Base-by-base conservation (phyloP, 2,888 invertebrate species). In the Norana najaformis region DNA sequence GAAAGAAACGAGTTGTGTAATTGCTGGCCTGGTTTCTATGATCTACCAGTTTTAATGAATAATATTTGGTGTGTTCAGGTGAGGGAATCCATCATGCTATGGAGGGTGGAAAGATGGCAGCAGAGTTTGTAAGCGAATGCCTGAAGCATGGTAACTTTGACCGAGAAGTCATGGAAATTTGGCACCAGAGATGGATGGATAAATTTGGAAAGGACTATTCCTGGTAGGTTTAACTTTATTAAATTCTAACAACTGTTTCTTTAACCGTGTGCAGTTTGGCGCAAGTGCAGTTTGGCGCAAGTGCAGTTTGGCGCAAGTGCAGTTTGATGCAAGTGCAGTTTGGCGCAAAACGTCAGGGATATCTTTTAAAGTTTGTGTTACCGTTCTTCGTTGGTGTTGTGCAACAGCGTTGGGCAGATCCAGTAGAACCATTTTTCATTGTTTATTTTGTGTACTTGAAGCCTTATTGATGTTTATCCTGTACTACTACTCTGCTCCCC, bases 71-170 rank as follows among this genome's bases (percentile, higher is more conserved):
- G 8, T 69, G 30, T n/a, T n/a, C 47, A 93, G 93, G 94, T 38
- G 94, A 94, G 90, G 94, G 94, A 8, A 94, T 94, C 39, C 93
- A 94, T 90, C 93, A 93, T 91, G 94, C 94, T 14, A 94, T 93
- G 93, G 93, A 94, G 47, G 93, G 93, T 38, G 94, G 94, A 5
- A 93, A 94, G 91, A 92, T 94, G 89, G 93, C 93, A 0, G 93
- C 93, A 30, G 37, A 92, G 89, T 94, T 94, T 90, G 91, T 94
- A 35, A 91, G 92, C 89, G 93, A 93, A 91, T 92, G 92, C 41
- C 91, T 94, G 82, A 91, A 92, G 90, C 93, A 93, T 90, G 93
- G 94, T 47, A 93, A 93, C 92, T 94, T 93, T 90, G 93, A 93
- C 88, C 91, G 89, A 83, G 92, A 93, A 69, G 92, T 93, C 36